A percentile compares a stretch with the other conserved stretches of the same genome.
Conservation (phyloP, 2,113 vertebrate genomes). For the Cairina moschata region DNA sequence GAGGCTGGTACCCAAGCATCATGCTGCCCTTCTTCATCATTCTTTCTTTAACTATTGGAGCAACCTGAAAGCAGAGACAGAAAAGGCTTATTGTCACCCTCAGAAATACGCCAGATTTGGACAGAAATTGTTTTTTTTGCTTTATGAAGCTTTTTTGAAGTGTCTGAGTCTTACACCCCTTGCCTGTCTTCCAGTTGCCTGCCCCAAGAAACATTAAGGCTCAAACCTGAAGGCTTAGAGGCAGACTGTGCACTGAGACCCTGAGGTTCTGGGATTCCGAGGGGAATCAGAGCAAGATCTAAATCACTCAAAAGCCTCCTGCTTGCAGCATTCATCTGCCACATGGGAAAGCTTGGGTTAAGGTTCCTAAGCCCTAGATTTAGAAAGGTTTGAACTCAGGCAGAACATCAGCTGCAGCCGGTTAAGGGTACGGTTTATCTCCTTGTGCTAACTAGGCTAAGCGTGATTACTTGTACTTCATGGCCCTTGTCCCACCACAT, state of each 20-base stretch:
- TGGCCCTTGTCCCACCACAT: not conserved
- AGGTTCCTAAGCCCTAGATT: not conserved
- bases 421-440: not conserved
- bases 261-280: not conserved
- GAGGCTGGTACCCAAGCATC: conserved; percentile 88
- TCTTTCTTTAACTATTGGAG: conserved; percentile 85
- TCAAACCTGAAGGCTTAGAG: not conserved
- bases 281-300: not conserved
- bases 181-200: not conserved
- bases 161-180: not conserved
- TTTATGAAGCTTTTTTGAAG: not conserved
- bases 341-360: not conserved
- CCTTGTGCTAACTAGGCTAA: not conserved
- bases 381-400: not conserved
- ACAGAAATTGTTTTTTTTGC: not conserved
- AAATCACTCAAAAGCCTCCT: not conserved
- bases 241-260: not conserved
- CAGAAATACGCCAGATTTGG: not conserved
- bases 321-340: not conserved
- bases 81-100: not conserved
- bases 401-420: not conserved
- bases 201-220: not conserved
- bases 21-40: conserved; percentile 88
- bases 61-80: conserved; percentile 77
- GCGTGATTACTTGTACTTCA: not conserved